A percentile compares a stretch with the other conserved stretches of the same genome.
Evolutionary conservation across 2,888 invertebrate genomes (phyloP).

Genomic region (Amblyjoppa proteus): DNA sequence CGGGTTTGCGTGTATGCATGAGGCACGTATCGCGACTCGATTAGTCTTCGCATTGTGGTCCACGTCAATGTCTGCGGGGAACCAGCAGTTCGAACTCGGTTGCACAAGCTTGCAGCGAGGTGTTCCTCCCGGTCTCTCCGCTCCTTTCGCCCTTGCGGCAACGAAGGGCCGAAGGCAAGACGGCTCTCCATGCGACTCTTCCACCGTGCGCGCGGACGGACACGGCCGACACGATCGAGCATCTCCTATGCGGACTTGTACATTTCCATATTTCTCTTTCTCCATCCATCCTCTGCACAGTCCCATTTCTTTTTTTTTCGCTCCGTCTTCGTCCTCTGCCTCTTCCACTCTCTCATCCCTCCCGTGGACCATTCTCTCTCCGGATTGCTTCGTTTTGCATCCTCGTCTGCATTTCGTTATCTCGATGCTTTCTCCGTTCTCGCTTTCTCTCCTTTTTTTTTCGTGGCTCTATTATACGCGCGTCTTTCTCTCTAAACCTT

Average conservation of each 20-base stretch:
- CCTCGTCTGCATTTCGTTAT: constrained; percentile 63
- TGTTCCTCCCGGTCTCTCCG: not conserved
- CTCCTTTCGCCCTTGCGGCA: constrained; percentile 12
- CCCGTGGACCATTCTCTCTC: constrained; percentile 11
- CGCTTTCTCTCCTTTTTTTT: constrained; percentile 14
- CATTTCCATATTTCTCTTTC: constrained; percentile 44
- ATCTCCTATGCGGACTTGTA: constrained; percentile 21
- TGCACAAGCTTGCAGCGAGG: not conserved
- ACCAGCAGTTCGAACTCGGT: constrained; percentile 19
- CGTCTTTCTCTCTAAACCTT: constrained; percentile 42
- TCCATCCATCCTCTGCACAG: constrained; percentile 13
- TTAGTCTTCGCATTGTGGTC: constrained; percentile 78
- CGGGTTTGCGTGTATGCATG: not conserved
- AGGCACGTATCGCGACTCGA: constrained; percentile 74
- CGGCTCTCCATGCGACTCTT: constrained; percentile 23
- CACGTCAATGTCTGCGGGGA: constrained; percentile 74
- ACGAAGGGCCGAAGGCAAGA: constrained; percentile 17
- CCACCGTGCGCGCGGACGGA: not conserved
- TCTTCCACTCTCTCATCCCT: not conserved
- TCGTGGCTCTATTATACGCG: not conserved
- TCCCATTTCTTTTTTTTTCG: not conserved
- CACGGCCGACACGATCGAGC: constrained; percentile 23
- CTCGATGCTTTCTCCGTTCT: constrained; percentile 36
- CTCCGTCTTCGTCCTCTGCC: constrained; percentile 5
- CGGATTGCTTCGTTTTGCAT: constrained; percentile 50